These are phyloP conservation scores for Agrochola macilenta DNA, from an alignment of 2,888 invertebrate species.

Conservation along the genomic window DNA sequence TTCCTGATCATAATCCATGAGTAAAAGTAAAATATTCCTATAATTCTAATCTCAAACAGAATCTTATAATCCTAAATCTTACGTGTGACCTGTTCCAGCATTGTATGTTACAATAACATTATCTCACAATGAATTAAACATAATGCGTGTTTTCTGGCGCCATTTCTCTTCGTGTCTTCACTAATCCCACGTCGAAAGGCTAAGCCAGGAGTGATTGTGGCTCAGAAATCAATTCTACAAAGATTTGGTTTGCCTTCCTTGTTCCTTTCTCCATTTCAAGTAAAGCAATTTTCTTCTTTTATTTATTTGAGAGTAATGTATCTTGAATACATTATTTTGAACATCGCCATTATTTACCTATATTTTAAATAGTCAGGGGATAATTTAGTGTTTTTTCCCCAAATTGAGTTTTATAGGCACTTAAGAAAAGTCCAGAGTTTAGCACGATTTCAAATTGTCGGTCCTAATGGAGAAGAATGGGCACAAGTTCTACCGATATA, in stretches of 20 bases:
- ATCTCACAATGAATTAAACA: not conserved
- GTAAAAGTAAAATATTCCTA: not conserved
- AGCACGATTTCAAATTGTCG: not conserved
- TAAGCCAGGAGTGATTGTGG: conserved; percentile 25
- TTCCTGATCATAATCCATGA: not conserved
- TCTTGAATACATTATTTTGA: not conserved
- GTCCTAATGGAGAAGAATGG: not conserved
- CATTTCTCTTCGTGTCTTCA: conserved; percentile 13
- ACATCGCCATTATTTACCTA: not conserved
- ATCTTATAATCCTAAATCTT: not conserved
- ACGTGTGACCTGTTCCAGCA: not conserved
- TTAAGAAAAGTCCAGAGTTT: not conserved
- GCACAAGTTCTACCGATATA: not conserved
- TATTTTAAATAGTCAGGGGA: not conserved
- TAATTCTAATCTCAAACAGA: not conserved
- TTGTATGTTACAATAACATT: not conserved
- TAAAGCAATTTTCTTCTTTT: not conserved
- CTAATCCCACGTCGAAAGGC: conserved; percentile 11
- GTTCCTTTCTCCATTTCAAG: not conserved
- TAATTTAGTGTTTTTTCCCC: too few species aligned
- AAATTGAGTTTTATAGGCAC: not conserved
- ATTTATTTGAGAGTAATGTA: not conserved
- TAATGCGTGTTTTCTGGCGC: not conserved
- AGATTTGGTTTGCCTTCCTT: conserved; percentile 9
- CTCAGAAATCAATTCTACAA: conserved; percentile 28